Conservation (phyloP, 2,797 vertebrate genomes). For the Gymnodraco acuticeps region DNA sequence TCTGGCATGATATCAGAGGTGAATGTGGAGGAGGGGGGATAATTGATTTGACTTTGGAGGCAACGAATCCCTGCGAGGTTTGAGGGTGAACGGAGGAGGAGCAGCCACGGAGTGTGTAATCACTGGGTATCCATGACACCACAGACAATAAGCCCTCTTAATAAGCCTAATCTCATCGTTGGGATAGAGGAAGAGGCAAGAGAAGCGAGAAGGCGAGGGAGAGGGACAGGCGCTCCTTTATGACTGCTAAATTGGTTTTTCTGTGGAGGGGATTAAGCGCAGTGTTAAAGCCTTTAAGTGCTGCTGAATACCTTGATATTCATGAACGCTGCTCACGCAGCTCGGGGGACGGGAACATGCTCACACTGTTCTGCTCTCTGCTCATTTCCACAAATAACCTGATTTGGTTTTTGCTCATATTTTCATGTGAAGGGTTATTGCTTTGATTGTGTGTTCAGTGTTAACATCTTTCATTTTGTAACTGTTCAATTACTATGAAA, state of each 20-base stretch:
- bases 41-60: conserved; percentile 79
- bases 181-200: conserved; percentile 44
- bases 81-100: conserved; percentile 73
- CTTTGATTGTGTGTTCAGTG: not conserved
- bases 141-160: conserved; percentile 84
- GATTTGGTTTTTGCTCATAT: not conserved
- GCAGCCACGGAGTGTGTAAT: conserved; percentile 77
- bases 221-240: conserved; percentile 88
- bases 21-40: conserved; percentile 39
- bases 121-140: conserved; percentile 82
- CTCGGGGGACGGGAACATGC: not conserved
- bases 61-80: conserved; percentile 68
- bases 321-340: conserved; percentile 79
- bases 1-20: conserved; percentile 64
- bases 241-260: conserved; percentile 91
- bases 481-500: not conserved
- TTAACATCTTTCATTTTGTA: not conserved
- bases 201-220: conserved; percentile 69
- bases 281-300: conserved; percentile 89
- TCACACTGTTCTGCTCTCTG: not conserved
- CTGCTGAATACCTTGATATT: conserved; percentile 89
- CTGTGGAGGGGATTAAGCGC: conserved; percentile 88
- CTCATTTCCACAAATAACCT: not conserved
- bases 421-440: not conserved
- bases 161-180: conserved; percentile 90